Base-by-base conservation (phyloP, 1,140 invertebrate genomes). In the Globodera ellingtonae region DNA sequence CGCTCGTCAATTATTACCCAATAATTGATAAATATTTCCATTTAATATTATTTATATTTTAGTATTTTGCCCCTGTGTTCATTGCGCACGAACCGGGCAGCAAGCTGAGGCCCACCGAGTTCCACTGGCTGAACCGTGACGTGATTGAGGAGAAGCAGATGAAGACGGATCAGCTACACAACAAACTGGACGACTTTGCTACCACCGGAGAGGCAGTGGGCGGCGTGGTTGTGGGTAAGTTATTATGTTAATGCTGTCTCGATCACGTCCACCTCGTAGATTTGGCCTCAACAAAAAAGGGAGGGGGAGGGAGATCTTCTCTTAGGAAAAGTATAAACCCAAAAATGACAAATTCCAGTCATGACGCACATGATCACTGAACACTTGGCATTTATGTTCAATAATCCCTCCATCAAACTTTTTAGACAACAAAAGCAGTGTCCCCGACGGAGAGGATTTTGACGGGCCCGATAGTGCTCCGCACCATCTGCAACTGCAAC, bases 121-220 rank as follows among this genome's bases (percentile, higher is more conserved):
- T 98, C 82, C 94, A 95, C 91, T 99, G 97, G 96, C 91, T 99
- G 75, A 94, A 93, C 9, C 50, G 83, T 52, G 84, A 88, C 50
- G 77, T 89, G 15, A 89, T 89, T 67, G 87, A 89, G 74, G 88
- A 89, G 50, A 87, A 89, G 72, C 56, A 59, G 4, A 66, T 73
- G 21, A 71, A 44, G 6, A 72, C 79, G 44, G 75, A 81, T n/a
- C 78, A 72, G 13, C 75, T 67, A 10, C 80, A 84, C 59, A 84
- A 87, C 73, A 83, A 84, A 52, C 70, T 88, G 18, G 79, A 89
- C 24, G 81, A 84, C 56, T 84, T 79, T 72, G 72, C 75, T 6
- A 81, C 69, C 24, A 94, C 96, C 3, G 95, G 94, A 79, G 93
- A 95, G 89, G 95, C 94, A 0, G 95, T 97, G 3, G 95, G 95